phyloP scores from a whole-genome alignment of 2,797 vertebrate genomes.

The Champsocephalus esox region DNA sequence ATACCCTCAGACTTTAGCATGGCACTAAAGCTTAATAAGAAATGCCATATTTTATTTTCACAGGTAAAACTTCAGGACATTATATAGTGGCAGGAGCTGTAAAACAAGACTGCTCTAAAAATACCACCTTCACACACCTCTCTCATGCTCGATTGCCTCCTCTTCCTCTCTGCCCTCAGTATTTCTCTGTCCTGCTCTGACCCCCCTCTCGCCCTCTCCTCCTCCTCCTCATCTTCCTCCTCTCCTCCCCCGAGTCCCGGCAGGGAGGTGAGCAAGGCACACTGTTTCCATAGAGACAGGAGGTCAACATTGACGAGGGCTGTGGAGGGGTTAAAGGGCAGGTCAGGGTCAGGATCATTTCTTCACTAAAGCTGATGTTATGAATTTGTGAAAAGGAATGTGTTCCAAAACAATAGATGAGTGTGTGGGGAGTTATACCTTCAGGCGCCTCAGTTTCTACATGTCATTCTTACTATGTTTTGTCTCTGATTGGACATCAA shows the following conservation, averaged over 20 bases:
- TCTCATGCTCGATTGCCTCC: conserved; percentile 59
- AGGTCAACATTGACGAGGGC: conserved; percentile 79
- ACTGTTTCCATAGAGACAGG: conserved; percentile 78
- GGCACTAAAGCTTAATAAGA: neutral
- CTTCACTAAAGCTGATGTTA: neutral
- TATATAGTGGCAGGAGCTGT: no score
- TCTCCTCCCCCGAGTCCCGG: conserved; percentile 33
- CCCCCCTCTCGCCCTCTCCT: conserved; percentile 33
- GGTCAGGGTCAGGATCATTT: neutral
- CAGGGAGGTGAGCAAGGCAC: conserved; percentile 57
- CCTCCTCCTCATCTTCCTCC: conserved; percentile 43
- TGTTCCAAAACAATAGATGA: no score
- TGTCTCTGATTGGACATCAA: neutral
- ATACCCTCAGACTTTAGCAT: neutral
- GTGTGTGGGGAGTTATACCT: no score
- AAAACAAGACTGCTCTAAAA: neutral
- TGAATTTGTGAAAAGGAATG: no score
- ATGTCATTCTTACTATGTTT: no score
- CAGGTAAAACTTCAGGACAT: neutral
- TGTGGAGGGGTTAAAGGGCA: conserved; percentile 38
- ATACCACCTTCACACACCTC: conserved; percentile 66
- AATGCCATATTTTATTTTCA: accelerated
- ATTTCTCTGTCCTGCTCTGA: conserved; percentile 67
- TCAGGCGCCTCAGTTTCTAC: no score
- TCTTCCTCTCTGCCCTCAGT: conserved; percentile 58